Evolutionary conservation across 2,113 vertebrate genomes (phyloP).

Genomic region (Megalops atlanticus): DNA sequence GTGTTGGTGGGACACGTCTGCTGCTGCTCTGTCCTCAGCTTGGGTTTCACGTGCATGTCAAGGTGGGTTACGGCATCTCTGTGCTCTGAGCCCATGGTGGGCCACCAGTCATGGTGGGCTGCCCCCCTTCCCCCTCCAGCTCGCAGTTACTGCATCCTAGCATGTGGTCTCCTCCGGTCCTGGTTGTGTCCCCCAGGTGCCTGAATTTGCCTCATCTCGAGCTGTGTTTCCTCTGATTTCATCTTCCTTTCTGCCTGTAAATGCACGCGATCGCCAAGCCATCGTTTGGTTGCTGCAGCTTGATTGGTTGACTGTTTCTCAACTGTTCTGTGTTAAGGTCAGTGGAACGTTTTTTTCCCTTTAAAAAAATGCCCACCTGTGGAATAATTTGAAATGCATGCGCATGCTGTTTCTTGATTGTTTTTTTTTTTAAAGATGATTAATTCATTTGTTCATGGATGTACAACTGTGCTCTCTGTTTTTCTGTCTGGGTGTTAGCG

Average conservation of each 20-base stretch:
- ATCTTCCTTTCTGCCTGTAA: no score
- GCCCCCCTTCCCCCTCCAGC: slow-evolving; percentile 34
- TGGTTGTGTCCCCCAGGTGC: neutral
- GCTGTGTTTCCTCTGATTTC: neutral
- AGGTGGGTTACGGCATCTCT: slow-evolving; percentile 67
- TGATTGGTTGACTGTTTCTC: no score
- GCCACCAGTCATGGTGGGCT: slow-evolving; percentile 64
- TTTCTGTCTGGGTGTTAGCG: neutral
- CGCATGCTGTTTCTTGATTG: no score
- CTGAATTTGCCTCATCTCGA: neutral
- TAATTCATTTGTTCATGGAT: no score
- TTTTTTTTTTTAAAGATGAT: no score
- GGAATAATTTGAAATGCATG: no score
- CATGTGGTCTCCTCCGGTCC: neutral
- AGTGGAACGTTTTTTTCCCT: no score
- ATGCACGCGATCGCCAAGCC: no score
- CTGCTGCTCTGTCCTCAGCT: slow-evolving; percentile 56
- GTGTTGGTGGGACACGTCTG: slow-evolving; percentile 70
- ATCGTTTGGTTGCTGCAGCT: no score
- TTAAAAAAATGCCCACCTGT: no score
- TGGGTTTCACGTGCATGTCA: slow-evolving; percentile 75
- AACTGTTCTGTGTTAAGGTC: no score
- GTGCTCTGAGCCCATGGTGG: slow-evolving; percentile 62
- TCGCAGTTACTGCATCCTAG: neutral
- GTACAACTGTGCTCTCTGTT: no score